Conservation (phyloP, 1,140 invertebrate species). For the Drusus annulatus region DNA sequence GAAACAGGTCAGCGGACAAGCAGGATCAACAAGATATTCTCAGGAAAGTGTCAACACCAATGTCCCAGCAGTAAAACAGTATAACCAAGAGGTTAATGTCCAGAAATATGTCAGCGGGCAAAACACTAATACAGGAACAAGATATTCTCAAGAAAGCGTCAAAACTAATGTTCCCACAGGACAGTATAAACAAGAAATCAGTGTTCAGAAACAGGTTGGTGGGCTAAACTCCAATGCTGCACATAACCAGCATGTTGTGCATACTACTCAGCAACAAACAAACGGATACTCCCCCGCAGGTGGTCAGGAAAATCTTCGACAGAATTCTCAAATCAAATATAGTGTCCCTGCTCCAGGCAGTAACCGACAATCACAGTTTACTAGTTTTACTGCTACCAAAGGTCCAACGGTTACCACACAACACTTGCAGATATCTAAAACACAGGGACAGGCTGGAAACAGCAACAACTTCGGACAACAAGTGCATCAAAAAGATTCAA, state of each 20-base stretch:
- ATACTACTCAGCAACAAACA: not conserved
- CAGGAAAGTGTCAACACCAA: not conserved
- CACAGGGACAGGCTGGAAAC: not conserved
- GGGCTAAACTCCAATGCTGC: too few relatives aligned
- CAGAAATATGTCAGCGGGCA: too few relatives aligned
- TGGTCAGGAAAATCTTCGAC: too few relatives aligned
- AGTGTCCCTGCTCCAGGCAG: not conserved
- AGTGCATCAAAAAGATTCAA: conserved; percentile 8
- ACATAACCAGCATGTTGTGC: too few relatives aligned
- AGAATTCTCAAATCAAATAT: not conserved
- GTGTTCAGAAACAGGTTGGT: too few relatives aligned
- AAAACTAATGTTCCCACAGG: not conserved
- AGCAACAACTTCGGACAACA: conserved; percentile 6
- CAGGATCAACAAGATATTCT: conserved; percentile 7
- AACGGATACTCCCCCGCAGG: not conserved
- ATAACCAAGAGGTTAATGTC: not conserved
- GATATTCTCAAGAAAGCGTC: not conserved
- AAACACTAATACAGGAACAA: not conserved
- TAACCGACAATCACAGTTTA: not conserved
- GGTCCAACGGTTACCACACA: not conserved
- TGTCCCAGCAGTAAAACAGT: not conserved
- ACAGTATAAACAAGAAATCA: not conserved
- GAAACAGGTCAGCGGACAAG: not conserved
- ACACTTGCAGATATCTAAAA: conserved; percentile 10
- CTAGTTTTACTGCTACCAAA: not conserved